A percentile compares a stretch with the other conserved stretches of the same genome.
Conservation (phyloP, 2,888 invertebrate genomes). For the Andricus curvator region DNA sequence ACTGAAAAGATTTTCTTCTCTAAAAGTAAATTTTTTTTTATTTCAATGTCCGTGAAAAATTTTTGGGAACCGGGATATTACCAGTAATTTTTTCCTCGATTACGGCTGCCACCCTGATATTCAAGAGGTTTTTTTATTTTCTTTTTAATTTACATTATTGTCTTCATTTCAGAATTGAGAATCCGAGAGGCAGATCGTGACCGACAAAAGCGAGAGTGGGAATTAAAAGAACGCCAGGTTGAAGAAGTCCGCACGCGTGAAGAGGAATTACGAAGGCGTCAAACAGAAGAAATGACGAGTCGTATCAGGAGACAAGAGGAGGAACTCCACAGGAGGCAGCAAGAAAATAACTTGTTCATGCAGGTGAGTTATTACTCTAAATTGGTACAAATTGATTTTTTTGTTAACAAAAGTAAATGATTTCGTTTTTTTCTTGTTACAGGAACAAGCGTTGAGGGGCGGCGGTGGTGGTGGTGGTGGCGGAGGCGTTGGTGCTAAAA, state of each 20-base stretch:
- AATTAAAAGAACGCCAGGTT: constrained; percentile 89
- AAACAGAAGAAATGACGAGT: constrained; percentile 88
- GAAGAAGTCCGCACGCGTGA: constrained; percentile 88
- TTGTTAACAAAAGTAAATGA: not conserved
- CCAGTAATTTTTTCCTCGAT: no score
- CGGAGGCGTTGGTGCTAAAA: constrained; percentile 65
- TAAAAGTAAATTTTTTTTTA: no score
- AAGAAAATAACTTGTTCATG: constrained; percentile 93
- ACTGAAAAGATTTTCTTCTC: no score
- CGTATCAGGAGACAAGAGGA: constrained; percentile 91
- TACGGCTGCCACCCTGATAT: no score
- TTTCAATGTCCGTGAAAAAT: no score
- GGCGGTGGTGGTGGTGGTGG: constrained; percentile 65
- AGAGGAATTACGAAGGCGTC: constrained; percentile 84
- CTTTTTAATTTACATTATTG: constrained; percentile 5
- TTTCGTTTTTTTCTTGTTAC: constrained; percentile 46
- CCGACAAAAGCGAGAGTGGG: constrained; percentile 91
- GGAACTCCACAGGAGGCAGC: constrained; percentile 90
- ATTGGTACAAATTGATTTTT: no score
- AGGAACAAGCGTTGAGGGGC: constrained; percentile 75
- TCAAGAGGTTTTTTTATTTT: not conserved
- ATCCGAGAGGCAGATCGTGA: constrained; percentile 93
- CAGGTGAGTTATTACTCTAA: constrained; percentile 80
- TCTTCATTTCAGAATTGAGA: constrained; percentile 82
- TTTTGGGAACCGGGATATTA: no score